Evolutionary conservation across 2,797 vertebrate genomes (phyloP), one percentile per base, ranked within the genome.

Genomic region (Telmatherina bonti): DNA sequence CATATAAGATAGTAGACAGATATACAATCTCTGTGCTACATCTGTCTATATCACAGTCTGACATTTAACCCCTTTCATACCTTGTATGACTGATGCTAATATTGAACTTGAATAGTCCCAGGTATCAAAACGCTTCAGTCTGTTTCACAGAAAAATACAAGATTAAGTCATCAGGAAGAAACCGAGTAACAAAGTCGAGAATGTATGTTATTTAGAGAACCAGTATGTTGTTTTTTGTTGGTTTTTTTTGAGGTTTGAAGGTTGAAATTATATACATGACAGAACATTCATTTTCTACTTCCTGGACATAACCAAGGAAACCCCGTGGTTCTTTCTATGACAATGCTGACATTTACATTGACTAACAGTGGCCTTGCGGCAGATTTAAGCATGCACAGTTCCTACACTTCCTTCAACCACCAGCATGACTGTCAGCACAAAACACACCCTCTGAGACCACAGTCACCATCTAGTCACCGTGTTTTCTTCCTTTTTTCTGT

Each of bases 271-370:
- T 36, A 60, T 45, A 49, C 71, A 73, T 67, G 6, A 29, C 62
- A 85, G 89, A 86, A 87, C 86, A 87, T 90, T 82, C n/a, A 64
- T 65, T 68, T 59, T 26, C 67, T 73, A 12, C 61, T 43, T 62
- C 12, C 38, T 45, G 47, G 69, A 79, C 80, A 70, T n/a, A 67
- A 86, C 86, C 85, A 1, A 88, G 91, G 89, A 93, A 93, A 92
- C 55, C 87, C 92, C 79, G 77, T 51, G 89, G 91, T 91, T 78
- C 60, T 9, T 52, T 53, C 59, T 16, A 70, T 74, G 77, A 82
- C 75, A 75, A 33, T 47, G 52, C 67, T 81, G 72, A 77, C 76
- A 69, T 81, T 67, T 77, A 70, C 27, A 1, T 70, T 64, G 43
- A 72, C 81, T 60, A 62, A 67, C 47, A 3, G 67, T 65, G 79